phyloP scores from a whole-genome alignment of 2,113 vertebrate species.

The Tinamus guttatus region DNA sequence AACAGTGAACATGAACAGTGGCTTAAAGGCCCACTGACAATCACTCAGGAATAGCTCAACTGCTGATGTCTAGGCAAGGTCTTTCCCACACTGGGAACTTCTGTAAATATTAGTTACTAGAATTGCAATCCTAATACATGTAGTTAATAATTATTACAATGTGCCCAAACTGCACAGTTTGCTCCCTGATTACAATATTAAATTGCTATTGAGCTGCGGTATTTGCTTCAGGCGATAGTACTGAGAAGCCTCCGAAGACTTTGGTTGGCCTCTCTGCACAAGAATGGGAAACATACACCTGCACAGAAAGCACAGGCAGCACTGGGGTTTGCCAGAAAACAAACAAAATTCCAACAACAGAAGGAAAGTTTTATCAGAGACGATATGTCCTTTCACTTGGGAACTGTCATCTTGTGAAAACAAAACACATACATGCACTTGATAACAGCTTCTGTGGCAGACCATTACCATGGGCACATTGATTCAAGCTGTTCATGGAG shows the following conservation, averaged over 20 bases:
- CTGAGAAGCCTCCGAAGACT: constrained; percentile 82
- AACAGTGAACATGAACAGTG: constrained; percentile 64
- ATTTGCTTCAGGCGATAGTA: constrained; percentile 82
- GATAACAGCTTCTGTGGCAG: constrained; percentile 68
- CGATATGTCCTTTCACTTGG: constrained; percentile 80
- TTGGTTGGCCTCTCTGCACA: constrained; percentile 74
- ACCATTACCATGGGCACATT: constrained; percentile 44
- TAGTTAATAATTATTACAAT: constrained; percentile 84
- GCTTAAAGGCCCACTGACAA: constrained; percentile 76
- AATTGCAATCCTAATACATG: constrained; percentile 80
- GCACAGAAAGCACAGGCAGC: constrained; percentile 72
- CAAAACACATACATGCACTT: constrained; percentile 29
- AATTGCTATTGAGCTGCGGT: constrained; percentile 82
- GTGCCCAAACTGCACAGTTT: constrained; percentile 83
- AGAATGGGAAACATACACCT: constrained; percentile 72
- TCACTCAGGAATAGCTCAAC: constrained; percentile 77
- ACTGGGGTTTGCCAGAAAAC: constrained; percentile 80
- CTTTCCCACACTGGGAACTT: constrained; percentile 79
- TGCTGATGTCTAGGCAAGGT: constrained; percentile 73
- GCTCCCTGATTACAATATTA: constrained; percentile 84
- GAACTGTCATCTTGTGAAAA: constrained; percentile 76
- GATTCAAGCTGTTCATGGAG: constrained; percentile 48
- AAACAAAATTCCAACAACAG: constrained; percentile 81
- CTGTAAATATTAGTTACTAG: constrained; percentile 84
- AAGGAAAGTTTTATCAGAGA: constrained; percentile 80